Percentiles rank a stretch among this genome's conserved stretches.
Conservation (phyloP, 2,888 invertebrate genomes). For the Athrips mouffetella region DNA sequence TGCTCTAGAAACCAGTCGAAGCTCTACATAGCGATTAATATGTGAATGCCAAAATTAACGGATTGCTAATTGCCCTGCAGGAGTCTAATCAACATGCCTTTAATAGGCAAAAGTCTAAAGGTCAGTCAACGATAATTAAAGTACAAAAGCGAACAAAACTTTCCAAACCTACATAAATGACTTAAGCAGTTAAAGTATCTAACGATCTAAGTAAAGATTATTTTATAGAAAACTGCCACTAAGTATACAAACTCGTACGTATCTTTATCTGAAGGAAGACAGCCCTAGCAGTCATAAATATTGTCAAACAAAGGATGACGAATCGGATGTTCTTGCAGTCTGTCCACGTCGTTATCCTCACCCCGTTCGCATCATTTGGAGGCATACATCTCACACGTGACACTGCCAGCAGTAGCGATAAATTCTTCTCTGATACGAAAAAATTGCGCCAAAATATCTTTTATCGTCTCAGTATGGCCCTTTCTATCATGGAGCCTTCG, state of each 20-base stretch:
- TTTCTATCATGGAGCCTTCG: conserved; percentile 29
- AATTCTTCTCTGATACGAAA: conserved; percentile 58
- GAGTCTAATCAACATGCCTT: neutral
- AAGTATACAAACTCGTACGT: too few relatives aligned
- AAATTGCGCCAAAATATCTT: conserved; percentile 54
- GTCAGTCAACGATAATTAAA: conserved; percentile 6
- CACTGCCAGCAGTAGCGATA: conserved; percentile 52
- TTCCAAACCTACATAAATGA: neutral
- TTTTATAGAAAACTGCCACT: neutral
- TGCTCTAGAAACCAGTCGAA: conserved; percentile 11
- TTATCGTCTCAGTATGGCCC: conserved; percentile 47
- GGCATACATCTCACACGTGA: conserved; percentile 56
- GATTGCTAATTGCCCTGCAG: conserved; percentile 8
- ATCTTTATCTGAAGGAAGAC: neutral
- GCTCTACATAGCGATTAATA: conserved; percentile 12
- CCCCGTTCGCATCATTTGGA: conserved; percentile 47
- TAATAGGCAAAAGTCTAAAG: neutral
- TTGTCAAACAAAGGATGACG: neutral
- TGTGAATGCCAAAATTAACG: conserved; percentile 8
- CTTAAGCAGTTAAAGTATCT: neutral
- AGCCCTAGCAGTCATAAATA: neutral
- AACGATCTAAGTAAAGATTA: neutral
- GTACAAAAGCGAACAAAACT: neutral
- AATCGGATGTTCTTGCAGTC: conserved; percentile 33
- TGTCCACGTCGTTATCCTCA: conserved; percentile 43